Evolutionary conservation across 2,888 invertebrate genomes (phyloP).

Genomic region (Macroteleia sp.): DNA sequence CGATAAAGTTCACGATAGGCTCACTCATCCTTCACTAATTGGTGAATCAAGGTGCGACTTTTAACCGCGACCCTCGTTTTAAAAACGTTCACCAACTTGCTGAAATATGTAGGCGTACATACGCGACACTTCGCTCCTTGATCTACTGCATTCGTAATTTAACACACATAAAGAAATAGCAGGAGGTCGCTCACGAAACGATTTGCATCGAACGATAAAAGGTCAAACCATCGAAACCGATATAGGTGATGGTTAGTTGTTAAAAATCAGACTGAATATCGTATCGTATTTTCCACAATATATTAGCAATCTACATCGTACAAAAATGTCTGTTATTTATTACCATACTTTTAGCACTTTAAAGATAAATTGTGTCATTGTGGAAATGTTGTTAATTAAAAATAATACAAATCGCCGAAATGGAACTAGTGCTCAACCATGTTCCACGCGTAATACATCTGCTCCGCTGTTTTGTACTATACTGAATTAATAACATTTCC

Average conservation of each 20-base stretch:
- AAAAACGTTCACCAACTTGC: slow-evolving; percentile 21
- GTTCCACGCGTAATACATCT: too few species aligned
- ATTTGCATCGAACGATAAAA: slow-evolving; percentile 78
- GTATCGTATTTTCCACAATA: too few species aligned
- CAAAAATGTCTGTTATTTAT: too few species aligned
- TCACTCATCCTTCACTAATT: slow-evolving; percentile 52
- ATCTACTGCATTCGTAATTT: slow-evolving; percentile 36
- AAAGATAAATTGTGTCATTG: too few species aligned
- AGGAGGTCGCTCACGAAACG: slow-evolving; percentile 69
- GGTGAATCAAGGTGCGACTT: slow-evolving; percentile 39
- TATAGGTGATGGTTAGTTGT: slow-evolving; percentile 74
- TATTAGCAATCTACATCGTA: too few species aligned
- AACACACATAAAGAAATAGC: slow-evolving; percentile 62
- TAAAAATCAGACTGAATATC: too few species aligned
- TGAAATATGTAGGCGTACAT: slow-evolving; percentile 61
- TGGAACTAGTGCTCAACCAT: too few species aligned
- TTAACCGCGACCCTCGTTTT: slow-evolving; percentile 4
- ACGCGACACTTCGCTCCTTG: slow-evolving; percentile 21
- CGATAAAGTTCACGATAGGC: slow-evolving; percentile 35
- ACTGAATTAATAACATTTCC: too few species aligned
- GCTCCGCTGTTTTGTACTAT: too few species aligned
- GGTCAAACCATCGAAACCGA: slow-evolving; percentile 76
- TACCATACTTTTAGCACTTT: too few species aligned
- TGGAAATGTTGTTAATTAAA: too few species aligned
- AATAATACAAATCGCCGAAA: too few species aligned